These are phyloP conservation scores for Hylyphantes graminicola DNA, from an alignment of 1,140 invertebrate genomes.

Conservation along the genomic window DNA sequence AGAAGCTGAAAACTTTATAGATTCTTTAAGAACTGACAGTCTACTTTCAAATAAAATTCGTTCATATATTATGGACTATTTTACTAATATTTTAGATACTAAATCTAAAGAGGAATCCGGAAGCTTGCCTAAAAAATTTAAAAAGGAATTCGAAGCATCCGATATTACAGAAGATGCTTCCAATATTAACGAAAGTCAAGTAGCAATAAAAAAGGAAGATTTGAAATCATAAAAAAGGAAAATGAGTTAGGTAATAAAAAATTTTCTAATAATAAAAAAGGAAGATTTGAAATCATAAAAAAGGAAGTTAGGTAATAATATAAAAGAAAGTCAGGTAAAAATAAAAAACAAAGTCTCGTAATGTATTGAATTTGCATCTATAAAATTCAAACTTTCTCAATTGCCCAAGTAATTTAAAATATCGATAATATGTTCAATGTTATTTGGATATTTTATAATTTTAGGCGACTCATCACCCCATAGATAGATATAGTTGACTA, in stretches of 20 bases:
- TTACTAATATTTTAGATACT: no score
- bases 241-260: neutral
- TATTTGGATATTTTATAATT: conserved; percentile 8
- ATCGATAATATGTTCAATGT: conserved; percentile 11
- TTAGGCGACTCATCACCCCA: conserved; percentile 1
- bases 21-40: no score
- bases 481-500: conserved; percentile 23
- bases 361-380: neutral
- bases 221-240: neutral
- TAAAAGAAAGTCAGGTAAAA: neutral
- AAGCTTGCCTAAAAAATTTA: no score
- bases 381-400: neutral
- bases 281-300: neutral
- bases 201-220: no score
- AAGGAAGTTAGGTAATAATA: neutral
- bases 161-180: no score
- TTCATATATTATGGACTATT: no score
- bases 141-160: no score
- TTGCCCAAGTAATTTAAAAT: conserved; percentile 12
- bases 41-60: no score
- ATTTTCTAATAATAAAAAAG: neutral
- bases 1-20: no score
- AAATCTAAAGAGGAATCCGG: no score
- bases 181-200: no score
- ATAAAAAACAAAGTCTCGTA: neutral